A percentile compares a stretch with the other conserved stretches of the same genome.
Conservation (phyloP, 2,888 invertebrate genomes). For the Chymomyza amoena region DNA sequence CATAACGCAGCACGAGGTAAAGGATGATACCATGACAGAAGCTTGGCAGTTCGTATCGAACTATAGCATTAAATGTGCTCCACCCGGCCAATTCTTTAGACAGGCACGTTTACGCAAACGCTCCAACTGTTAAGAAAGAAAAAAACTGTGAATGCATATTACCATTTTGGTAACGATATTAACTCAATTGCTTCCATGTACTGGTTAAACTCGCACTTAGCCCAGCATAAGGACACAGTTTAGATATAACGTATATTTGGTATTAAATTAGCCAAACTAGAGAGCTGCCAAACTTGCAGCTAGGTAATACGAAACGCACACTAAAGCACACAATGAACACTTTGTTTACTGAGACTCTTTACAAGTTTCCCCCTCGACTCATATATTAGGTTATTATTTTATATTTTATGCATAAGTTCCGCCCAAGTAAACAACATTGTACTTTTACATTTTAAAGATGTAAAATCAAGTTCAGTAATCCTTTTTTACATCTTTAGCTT, state of each 20-base stretch:
- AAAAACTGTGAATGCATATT: not conserved
- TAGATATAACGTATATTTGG: not conserved
- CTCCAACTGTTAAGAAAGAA: constrained; percentile 38
- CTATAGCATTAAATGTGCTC: constrained; percentile 72
- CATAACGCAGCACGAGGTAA: constrained; percentile 81
- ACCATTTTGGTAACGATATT: not conserved
- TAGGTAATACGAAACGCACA: not conserved
- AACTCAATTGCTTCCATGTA: not conserved
- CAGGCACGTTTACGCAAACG: constrained; percentile 60
- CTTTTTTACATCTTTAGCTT: too few relatives aligned
- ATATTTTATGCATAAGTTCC: not conserved
- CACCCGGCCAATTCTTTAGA: constrained; percentile 75
- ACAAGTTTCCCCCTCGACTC: not conserved
- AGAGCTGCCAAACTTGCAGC: not conserved
- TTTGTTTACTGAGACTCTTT: not conserved
- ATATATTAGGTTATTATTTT: not conserved
- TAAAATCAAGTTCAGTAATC: too few relatives aligned
- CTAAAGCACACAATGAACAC: not conserved
- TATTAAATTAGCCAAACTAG: not conserved
- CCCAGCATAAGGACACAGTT: not conserved
- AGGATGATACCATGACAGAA: constrained; percentile 79
- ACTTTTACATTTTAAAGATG: too few relatives aligned
- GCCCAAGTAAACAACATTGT: not conserved
- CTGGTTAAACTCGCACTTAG: not conserved
- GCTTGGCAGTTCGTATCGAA: constrained; percentile 76